Conservation (phyloP, 2,888 invertebrate genomes). For the Metallyticus violacea region DNA sequence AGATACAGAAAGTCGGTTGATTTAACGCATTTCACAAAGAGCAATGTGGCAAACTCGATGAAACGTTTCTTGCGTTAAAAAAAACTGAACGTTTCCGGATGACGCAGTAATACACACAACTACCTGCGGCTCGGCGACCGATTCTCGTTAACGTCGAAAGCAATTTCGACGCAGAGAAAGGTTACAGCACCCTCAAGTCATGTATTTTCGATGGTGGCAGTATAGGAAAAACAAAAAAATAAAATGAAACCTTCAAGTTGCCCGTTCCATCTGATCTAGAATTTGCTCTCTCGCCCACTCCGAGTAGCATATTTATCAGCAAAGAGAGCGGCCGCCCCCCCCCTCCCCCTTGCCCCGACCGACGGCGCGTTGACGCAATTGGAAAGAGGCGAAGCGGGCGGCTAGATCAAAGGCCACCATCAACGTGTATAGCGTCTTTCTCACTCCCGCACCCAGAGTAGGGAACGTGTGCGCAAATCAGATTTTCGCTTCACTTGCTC, state of each 20-base stretch:
- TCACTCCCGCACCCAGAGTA: not conserved
- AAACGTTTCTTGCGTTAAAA: too few relatives aligned
- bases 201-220: not conserved
- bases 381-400: constrained; percentile 19
- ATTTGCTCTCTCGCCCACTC: not conserved
- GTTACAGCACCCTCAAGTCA: not conserved
- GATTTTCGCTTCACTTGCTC: constrained; percentile 38
- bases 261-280: not conserved
- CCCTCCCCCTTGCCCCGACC: too few relatives aligned
- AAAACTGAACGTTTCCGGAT: too few relatives aligned
- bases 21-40: too few relatives aligned
- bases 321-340: not conserved
- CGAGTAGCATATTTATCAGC: constrained; percentile 13
- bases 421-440: not conserved
- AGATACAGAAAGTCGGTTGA: too few relatives aligned
- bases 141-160: not conserved
- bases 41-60: too few relatives aligned
- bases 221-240: not conserved
- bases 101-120: too few relatives aligned
- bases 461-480: constrained; percentile 37
- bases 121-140: not conserved
- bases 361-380: constrained; percentile 16
- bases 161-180: not conserved
- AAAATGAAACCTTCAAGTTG: not conserved
- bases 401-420: constrained; percentile 23